These are phyloP conservation scores for Orthonyx spaldingii DNA, from an alignment of 2,113 vertebrate genomes.

Conservation along the genomic window DNA sequence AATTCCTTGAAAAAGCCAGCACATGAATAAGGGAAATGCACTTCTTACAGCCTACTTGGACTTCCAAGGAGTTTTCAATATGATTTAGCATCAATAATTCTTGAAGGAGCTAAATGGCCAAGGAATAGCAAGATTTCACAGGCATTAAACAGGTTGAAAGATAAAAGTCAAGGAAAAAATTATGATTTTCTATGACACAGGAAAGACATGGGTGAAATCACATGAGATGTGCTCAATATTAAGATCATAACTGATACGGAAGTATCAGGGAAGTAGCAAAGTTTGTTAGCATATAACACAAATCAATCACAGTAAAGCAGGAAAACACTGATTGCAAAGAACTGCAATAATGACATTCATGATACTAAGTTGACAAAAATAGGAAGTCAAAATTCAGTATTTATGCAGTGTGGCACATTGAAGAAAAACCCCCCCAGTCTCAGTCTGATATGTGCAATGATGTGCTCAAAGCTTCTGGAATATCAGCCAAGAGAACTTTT, in stretches of 20 bases:
- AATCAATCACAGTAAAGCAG: background rate
- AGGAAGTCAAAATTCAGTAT: background rate
- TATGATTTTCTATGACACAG: background rate
- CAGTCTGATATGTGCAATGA: background rate
- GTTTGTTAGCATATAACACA: background rate
- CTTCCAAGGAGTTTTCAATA: background rate
- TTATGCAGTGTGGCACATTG: background rate
- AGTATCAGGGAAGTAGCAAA: background rate
- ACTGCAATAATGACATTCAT: background rate
- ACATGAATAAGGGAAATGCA: background rate
- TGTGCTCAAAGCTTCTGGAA: background rate
- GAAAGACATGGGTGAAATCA: background rate
- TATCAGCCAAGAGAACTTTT: background rate
- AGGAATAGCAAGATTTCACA: background rate
- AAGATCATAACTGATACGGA: background rate
- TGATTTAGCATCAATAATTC: background rate
- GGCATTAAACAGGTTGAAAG: background rate
- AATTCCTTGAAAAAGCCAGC: background rate
- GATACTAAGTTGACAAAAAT: background rate
- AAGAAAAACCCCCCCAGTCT: accelerated
- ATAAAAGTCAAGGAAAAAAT: background rate
- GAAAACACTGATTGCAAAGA: background rate
- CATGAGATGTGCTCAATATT: background rate
- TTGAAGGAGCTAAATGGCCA: background rate
- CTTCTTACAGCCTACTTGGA: background rate